Conservation (phyloP, 2,797 vertebrate genomes). For the Philypnodon macrostomus region DNA sequence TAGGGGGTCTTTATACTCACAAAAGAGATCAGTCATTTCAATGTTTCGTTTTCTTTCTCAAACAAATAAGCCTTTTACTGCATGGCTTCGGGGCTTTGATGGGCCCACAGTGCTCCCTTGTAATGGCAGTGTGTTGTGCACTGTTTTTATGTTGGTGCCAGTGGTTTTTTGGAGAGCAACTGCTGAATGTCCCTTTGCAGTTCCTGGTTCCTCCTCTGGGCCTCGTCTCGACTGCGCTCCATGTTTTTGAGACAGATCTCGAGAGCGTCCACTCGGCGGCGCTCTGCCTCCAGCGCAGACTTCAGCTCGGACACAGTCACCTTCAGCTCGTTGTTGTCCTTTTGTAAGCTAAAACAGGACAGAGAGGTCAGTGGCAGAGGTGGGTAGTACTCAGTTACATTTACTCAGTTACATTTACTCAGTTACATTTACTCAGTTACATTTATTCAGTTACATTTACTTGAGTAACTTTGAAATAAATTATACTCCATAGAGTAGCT, state of each 20-base stretch:
- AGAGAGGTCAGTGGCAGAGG: constrained; percentile 13
- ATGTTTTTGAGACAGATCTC: constrained; percentile 75
- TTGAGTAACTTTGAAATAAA: no score
- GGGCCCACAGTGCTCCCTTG: no score
- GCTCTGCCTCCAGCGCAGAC: constrained; percentile 80
- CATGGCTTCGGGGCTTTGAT: no score
- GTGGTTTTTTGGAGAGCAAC: constrained; percentile 54
- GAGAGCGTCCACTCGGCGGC: constrained; percentile 71
- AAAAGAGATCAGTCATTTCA: neutral
- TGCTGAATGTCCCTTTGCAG: constrained; percentile 82
- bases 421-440: no score
- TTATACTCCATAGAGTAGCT: no score
- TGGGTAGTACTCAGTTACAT: no score
- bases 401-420: no score
- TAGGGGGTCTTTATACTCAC: neutral
- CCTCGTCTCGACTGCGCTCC: constrained; percentile 74
- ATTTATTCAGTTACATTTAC: no score
- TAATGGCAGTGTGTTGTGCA: no score
- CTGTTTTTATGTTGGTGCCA: constrained; percentile 47
- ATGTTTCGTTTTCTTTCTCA: no score
- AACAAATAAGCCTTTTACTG: no score
- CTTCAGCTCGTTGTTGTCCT: constrained; percentile 85
- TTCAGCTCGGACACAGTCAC: constrained; percentile 82
- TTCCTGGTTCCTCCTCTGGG: constrained; percentile 77
- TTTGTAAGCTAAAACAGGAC: constrained; percentile 77